phyloP scores from a whole-genome alignment of 2,797 vertebrate genomes.

The Lagocephalus sceleratus region DNA sequence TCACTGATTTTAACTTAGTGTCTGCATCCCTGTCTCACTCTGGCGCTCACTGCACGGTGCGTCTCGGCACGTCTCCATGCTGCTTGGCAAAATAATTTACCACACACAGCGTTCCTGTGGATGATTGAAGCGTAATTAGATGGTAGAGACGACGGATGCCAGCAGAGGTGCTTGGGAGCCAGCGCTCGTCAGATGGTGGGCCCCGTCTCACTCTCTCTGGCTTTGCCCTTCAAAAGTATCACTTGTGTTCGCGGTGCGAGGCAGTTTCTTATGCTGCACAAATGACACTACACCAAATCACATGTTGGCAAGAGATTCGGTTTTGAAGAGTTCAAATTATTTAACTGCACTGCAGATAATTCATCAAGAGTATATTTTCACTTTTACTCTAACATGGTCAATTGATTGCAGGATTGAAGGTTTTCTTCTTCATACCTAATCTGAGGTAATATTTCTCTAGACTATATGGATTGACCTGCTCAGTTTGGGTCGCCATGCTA shows the following conservation, averaged over 20 bases:
- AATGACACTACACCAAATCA: conserved; percentile 8
- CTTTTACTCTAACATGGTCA: neutral
- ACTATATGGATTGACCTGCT: too few relatives aligned
- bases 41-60: conserved; percentile 53
- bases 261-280: conserved; percentile 19
- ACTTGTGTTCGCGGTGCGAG: conserved; percentile 44
- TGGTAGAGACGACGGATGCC: conserved; percentile 75
- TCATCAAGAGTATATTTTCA: neutral
- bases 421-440: too few relatives aligned
- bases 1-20: conserved; percentile 42
- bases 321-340: conserved; percentile 13
- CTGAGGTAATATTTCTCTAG: too few relatives aligned
- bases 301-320: neutral
- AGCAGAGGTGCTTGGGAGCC: conserved; percentile 62
- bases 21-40: conserved; percentile 32
- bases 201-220: conserved; percentile 58
- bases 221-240: conserved; percentile 77
- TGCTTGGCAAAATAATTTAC: conserved; percentile 75
- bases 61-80: conserved; percentile 59
- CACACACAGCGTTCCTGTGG: conserved; percentile 70
- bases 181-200: conserved; percentile 69
- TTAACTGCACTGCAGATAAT: conserved; percentile 19
- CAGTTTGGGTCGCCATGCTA: too few relatives aligned
- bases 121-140: conserved; percentile 85
- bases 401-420: too few relatives aligned